Percentiles rank a stretch among this genome's conserved stretches.
Evolutionary conservation across 2,113 vertebrate species (phyloP).

Genomic region (Centropristis striata): DNA sequence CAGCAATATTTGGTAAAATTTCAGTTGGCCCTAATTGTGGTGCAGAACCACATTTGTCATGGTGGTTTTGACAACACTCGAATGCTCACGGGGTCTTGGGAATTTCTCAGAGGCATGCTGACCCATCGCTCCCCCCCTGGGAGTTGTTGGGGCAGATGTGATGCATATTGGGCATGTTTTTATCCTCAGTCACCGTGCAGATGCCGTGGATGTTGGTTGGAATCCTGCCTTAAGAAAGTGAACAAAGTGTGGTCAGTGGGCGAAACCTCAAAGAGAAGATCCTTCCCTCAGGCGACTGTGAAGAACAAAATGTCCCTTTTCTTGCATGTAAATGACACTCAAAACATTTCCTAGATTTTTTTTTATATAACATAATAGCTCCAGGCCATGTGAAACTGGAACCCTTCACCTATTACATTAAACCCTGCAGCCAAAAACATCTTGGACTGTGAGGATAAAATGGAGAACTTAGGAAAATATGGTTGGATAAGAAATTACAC

Average conservation of each 20-base stretch:
- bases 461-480: background rate
- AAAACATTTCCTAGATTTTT: constrained; percentile 60
- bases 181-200: constrained; percentile 43
- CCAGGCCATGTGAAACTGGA: constrained; percentile 33
- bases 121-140: constrained; percentile 37
- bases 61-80: constrained; percentile 65
- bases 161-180: constrained; percentile 70
- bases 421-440: background rate
- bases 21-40: constrained; percentile 61
- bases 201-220: constrained; percentile 50
- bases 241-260: constrained; percentile 73
- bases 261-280: constrained; percentile 62
- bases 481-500: background rate
- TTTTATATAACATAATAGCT: constrained; percentile 26
- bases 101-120: constrained; percentile 51
- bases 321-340: constrained; percentile 46
- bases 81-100: constrained; percentile 46
- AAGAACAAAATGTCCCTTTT: constrained; percentile 54
- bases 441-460: background rate
- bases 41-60: constrained; percentile 65
- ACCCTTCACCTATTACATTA: constrained; percentile 40
- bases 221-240: constrained; percentile 68
- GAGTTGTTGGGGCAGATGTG: constrained; percentile 62
- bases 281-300: constrained; percentile 51
- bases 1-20: constrained; percentile 46